phyloP scores from a whole-genome alignment of 2,113 vertebrate species.

The Chlamydotis undulata region DNA sequence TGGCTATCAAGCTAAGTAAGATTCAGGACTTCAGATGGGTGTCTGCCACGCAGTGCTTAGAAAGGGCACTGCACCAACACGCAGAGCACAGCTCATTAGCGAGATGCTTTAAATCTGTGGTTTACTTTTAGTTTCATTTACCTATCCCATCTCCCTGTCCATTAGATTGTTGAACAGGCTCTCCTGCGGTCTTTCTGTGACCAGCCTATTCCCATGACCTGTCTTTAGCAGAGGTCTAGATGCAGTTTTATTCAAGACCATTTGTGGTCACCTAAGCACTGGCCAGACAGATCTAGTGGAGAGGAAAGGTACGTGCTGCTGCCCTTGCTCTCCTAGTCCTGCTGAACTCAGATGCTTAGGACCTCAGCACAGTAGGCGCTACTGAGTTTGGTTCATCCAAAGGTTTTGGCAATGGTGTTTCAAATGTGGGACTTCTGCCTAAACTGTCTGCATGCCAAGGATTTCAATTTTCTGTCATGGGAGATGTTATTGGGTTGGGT shows the following conservation, averaged over 20 bases:
- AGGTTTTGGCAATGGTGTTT: neutral
- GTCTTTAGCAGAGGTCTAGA: neutral
- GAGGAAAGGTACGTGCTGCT: neutral
- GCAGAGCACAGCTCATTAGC: neutral
- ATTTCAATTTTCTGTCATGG: neutral
- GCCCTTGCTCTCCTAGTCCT: neutral
- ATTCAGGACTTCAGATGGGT: neutral
- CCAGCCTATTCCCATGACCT: neutral
- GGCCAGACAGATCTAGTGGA: neutral
- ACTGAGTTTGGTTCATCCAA: neutral
- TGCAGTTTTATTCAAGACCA: neutral
- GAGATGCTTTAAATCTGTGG: neutral
- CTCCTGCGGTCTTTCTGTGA: neutral
- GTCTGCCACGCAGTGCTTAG: neutral
- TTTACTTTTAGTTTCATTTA: neutral
- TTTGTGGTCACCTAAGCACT: rapidly evolving
- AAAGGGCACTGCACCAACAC: neutral
- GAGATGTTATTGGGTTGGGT: neutral
- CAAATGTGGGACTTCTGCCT: neutral
- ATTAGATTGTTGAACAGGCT: neutral
- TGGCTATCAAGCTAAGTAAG: neutral
- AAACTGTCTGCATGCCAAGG: neutral
- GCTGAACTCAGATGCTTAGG: neutral
- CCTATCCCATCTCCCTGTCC: neutral
- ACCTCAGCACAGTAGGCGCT: neutral